Conservation (phyloP, 2,113 vertebrate genomes). For the Hyla sarda region DNA sequence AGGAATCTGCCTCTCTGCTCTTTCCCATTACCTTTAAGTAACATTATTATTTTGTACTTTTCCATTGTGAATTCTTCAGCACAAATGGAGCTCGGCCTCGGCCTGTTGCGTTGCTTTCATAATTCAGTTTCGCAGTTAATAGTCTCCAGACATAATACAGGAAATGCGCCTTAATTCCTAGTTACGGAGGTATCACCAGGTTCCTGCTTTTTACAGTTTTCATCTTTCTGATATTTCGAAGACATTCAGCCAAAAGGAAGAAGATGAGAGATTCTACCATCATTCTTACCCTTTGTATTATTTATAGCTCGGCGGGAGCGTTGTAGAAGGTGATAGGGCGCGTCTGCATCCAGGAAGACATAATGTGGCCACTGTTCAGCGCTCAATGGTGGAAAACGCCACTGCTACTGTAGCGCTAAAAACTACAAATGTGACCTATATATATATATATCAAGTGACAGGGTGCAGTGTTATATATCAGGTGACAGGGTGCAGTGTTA, state of each 20-base stretch:
- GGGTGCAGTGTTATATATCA: background rate
- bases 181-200: background rate
- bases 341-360: no score
- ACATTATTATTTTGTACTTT: slow-evolving; percentile 35
- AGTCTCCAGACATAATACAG: background rate
- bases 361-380: background rate
- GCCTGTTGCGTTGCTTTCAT: background rate
- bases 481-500: no score
- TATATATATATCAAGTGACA: background rate
- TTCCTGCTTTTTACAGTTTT: background rate
- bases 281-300: background rate
- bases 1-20: slow-evolving; percentile 33
- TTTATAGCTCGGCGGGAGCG: background rate
- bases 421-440: no score
- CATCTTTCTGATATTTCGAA: background rate
- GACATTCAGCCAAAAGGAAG: background rate
- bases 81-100: background rate
- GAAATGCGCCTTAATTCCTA: background rate
- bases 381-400: background rate
- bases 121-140: background rate
- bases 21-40: slow-evolving; percentile 34
- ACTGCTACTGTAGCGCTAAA: background rate
- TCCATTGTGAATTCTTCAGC: background rate
- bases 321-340: no score
- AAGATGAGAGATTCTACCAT: background rate